Evolutionary conservation across 2,888 invertebrate species (phyloP), one percentile per base, ranked within the genome.

Genomic region (Campoletis raptor): DNA sequence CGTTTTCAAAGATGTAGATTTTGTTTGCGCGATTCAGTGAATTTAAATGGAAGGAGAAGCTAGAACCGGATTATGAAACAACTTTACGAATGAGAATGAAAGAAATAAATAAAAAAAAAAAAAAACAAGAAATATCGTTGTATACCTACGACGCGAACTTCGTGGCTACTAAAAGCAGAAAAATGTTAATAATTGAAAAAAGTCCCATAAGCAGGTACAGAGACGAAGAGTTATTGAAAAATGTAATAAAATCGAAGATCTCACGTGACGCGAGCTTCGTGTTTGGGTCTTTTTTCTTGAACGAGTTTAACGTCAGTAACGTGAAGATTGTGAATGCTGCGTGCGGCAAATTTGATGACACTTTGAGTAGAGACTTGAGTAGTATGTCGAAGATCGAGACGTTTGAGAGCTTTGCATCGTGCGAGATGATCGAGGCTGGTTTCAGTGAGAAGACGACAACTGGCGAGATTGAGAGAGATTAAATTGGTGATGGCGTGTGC

Each of bases 401-500:
- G 96, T 90, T 95, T 95, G 86, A 98, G 95, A 91, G 96, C 96
- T 92, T 97, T 96, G 94, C 97, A 98, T 87, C 97, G 96, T 30
- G 96, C 95, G 86, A 98, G 95, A 92, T 98, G 97, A 92, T 98
- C 98, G 86, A 98, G 95, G 89, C 97, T 97, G 18, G 96, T 95
- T 94, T 98, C 98, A 0, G 98, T 98, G 61, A 98, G 96, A 91
- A 97, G 95, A 79, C 97, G 96, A 94, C 98, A 98, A 89, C 97
- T 97, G 81, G 98, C 97, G 89, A 98, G 95, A 94, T 98, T 98
- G 52, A 98, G 95, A 88, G 96, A 96, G 85, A 96, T 95, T 87
- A 98, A 95, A 37, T 96, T 96, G 67, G 95, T 95, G 12, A 95
- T 94, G 5, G 96, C 95, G 21, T 94, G 93, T n/a, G 96, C 96